phyloP scores from a whole-genome alignment of 2,888 invertebrate species.

The Xanthia icteritia region DNA sequence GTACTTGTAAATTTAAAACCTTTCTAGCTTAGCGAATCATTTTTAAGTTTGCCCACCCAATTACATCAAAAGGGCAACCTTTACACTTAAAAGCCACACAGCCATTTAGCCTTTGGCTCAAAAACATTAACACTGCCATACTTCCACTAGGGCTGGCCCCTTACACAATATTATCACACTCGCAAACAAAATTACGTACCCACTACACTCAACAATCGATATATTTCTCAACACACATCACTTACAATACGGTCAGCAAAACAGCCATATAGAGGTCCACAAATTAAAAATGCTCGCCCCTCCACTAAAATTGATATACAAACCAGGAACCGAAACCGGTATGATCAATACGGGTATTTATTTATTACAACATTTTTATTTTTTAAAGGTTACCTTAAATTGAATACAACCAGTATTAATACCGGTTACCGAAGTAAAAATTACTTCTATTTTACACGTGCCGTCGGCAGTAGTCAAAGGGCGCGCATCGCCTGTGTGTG shows the following conservation, averaged over 20 bases:
- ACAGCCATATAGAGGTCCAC: conserved; percentile 4
- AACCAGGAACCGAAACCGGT: too few species aligned
- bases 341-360: too few species aligned
- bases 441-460: too few species aligned
- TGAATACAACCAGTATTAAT: too few species aligned
- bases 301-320: not conserved
- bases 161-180: conserved; percentile 43
- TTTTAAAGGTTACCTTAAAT: too few species aligned
- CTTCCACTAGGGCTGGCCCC: conserved; percentile 18
- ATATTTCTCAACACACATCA: conserved; percentile 54
- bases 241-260: conserved; percentile 58
- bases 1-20: conserved; percentile 5
- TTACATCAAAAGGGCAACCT: not conserved
- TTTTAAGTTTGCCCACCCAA: not conserved
- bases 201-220: conserved; percentile 66
- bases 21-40: conserved; percentile 9
- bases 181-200: conserved; percentile 67
- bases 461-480: too few species aligned
- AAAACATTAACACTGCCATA: conserved; percentile 10
- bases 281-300: not conserved
- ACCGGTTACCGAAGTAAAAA: too few species aligned
- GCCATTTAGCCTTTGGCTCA: conserved; percentile 19
- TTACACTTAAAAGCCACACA: conserved; percentile 1
- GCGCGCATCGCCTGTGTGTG: too few species aligned
- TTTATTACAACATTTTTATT: too few species aligned